Base-by-base conservation (phyloP, 2,888 invertebrate genomes). In the Lepidocyrtinus sp. region DNA sequence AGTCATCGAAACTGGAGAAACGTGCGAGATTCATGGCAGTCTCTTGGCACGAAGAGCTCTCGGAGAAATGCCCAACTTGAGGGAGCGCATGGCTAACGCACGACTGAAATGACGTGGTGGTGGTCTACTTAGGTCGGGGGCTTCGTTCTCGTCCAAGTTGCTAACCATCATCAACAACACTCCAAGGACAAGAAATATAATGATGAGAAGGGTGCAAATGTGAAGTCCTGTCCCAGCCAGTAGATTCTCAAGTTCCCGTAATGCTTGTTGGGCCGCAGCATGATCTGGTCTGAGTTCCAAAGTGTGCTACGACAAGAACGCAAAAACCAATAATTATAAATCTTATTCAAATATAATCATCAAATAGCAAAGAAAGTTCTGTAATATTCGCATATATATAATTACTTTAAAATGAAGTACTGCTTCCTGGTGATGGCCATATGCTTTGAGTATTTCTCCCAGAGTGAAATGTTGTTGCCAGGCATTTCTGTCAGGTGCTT, bases 401-500 rank as follows among this genome's bases (percentile, higher is more conserved):
- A n/a, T n/a, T 69, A 82, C 82, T 45, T 93, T 91, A 84, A 96
- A 91, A 89, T 96, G 95, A 83, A 95, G 91, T 50, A 94, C 92
- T 50, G 96, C 96, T 89, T 96, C 96, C 90, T 95, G 93, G 89
- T 95, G 94, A 88, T 95, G 95, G 86, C 96, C 96, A 88, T 95
- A 95, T 0, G 95, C 95, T 90, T 95, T 96, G 88, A 96, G 94
- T 88, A 96, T 96, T 89, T 96, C 96, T 3, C 96, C 96, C 73
- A 96, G 91, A 3, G 96, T 96, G 88, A 96, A 95, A 90, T 96
- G 95, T 89, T 96, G 96, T 88, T 95, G 94, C 96, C 96, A 96
- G 1, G 95, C 94, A 88, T 94, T 94, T 87, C 94, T 93, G 88
- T 95, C 95, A 0, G 94, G 93, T 26, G 95, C 93, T 88, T 95